Evolutionary conservation across 2,888 invertebrate genomes (phyloP), one percentile per base, ranked within the genome.

Genomic region (Omphaloscelis lunosa): DNA sequence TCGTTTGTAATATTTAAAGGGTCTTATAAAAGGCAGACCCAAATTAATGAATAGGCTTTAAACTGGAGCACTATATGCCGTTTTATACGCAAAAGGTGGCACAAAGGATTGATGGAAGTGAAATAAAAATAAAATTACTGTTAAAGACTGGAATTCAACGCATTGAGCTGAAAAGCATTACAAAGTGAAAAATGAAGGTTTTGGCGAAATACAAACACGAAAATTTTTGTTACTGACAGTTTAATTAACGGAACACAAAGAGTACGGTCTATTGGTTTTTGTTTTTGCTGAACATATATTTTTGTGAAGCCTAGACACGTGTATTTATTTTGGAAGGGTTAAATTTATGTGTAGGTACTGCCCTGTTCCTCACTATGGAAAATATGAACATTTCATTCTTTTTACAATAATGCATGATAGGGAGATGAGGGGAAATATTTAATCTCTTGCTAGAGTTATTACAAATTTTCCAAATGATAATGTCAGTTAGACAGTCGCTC

Each of bases 31-130:
- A 77, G 68, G 59, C n/a, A 79, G 63, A 69, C 65, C 66, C 41
- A 74, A 75, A 74, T 72, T 67, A 79, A 87, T 85, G 77, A 87
- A 84, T 79, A 77, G 79, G 70, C 48, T 68, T 85, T 73, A 72
- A 77, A 85, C 66, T 73, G 68, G 58, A 82, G 56, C 77, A 73
- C 68, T 82, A 59, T 48, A 27, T 9, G 48, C 39, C 53, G 34
- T 39, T 78, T 72, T 74, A 27, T 72, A 70, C 51, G 39, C 23
- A 59, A 39, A 68, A 53, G 34, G 56, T 58, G 27, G 41, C 58
- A 74, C 20, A 77, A 62, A 58, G 58, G 12, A 45, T 23, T 71
- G 39, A 59, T 53, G 51, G 58, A 66, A 27, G 56, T 23, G 8
- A 77, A 69, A 65, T 45, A 34, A 66, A 82, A 81, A 79, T 62